Conservation (phyloP, 1,140 invertebrate species). For the Drosophila pallidifrons region DNA sequence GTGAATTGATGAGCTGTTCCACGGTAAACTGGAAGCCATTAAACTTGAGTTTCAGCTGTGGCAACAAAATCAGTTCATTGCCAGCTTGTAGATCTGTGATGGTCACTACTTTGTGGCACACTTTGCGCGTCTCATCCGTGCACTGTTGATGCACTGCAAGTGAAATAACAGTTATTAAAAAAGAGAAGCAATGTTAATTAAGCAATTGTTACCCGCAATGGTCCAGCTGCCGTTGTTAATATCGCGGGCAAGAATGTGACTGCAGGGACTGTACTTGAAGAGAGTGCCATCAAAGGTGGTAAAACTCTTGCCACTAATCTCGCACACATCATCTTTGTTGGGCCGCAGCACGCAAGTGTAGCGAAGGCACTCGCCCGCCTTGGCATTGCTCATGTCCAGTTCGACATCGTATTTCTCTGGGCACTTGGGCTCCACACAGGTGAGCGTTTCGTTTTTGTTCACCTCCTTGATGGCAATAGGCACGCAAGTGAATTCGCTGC, state of each 20-base stretch:
- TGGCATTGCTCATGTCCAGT: conserved; percentile 80
- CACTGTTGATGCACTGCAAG: conserved; percentile 72
- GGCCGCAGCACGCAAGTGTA: conserved; percentile 87
- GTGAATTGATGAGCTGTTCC: conserved; percentile 88
- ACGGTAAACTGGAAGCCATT: conserved; percentile 88
- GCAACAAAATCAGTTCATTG: conserved; percentile 77
- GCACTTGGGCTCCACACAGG: conserved; percentile 87
- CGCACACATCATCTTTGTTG: conserved; percentile 88
- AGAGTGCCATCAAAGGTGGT: conserved; percentile 92
- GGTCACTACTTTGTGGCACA: conserved; percentile 87
- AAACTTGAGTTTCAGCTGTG: conserved; percentile 89
- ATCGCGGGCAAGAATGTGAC: conserved; percentile 91
- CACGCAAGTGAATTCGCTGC: conserved; percentile 80
- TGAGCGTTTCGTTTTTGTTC: conserved; percentile 67
- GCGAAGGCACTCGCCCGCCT: conserved; percentile 85
- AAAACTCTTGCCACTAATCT: conserved; percentile 90
- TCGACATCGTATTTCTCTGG: conserved; percentile 86
- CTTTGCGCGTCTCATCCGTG: conserved; percentile 85
- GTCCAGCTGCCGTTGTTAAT: conserved; percentile 88
- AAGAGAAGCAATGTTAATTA: neutral
- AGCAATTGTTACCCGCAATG: conserved; percentile 68
- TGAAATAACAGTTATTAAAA: neutral
- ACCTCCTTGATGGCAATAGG: conserved; percentile 69
- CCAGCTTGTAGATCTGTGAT: conserved; percentile 71
- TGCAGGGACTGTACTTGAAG: conserved; percentile 92